Evolutionary conservation across 1,140 invertebrate genomes (phyloP).

Genomic region (Alviniconcha marisindica): DNA sequence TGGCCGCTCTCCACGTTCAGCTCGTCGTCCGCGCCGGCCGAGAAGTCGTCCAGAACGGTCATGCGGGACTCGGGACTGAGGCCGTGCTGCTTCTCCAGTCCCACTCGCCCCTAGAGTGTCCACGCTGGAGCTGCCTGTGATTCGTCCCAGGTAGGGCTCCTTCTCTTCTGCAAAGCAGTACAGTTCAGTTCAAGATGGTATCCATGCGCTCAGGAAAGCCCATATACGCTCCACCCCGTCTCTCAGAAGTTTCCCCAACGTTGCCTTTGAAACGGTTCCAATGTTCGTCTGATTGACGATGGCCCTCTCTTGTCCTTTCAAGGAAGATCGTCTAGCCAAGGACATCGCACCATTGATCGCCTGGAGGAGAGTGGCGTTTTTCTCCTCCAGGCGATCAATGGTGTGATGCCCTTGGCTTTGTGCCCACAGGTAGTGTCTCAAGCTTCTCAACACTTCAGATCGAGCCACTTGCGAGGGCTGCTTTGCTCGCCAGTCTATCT

Average conservation of each 20-base stretch:
- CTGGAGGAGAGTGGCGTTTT: too few species aligned
- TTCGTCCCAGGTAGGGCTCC: slow-evolving; percentile 81
- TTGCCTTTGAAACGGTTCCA: neutral
- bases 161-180: neutral
- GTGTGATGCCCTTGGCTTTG: too few species aligned
- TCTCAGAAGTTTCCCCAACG: too few species aligned
- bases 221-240: too few species aligned
- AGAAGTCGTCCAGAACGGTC: slow-evolving; percentile 90
- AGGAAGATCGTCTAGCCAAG: neutral
- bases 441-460: too few species aligned
- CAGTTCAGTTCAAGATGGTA: neutral
- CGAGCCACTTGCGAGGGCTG: too few species aligned
- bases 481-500: too few species aligned
- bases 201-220: too few species aligned
- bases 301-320: neutral
- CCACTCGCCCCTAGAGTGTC: slow-evolving; percentile 95
- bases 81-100: slow-evolving; percentile 90
- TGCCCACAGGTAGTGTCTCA: too few species aligned
- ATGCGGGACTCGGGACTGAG: slow-evolving; percentile 50
- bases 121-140: slow-evolving; percentile 95
- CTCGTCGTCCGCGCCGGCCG: slow-evolving; percentile 96
- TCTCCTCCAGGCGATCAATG: too few species aligned
- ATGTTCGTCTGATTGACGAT: neutral
- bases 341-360: neutral
- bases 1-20: slow-evolving; percentile 87